phyloP scores from a whole-genome alignment of 2,113 vertebrate species.

The cattle (Bos taurus) region ARS-UCD2.0 NC_037330.1:76922001-76922500 shows the following conservation, averaged over 20 bases:
- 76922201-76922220: not conserved
- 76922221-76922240: not conserved
- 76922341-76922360: not conserved
- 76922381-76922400: not conserved
- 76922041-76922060: not conserved
- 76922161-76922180: not conserved
- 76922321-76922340: not conserved
- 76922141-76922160: not conserved
- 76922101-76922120: not conserved
- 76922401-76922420: not conserved
- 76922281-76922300: not conserved
- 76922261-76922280: not conserved
- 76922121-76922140: not conserved
- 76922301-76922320: not conserved
- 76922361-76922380: not conserved
- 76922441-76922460: not conserved
- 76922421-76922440: not conserved
- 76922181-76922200: not conserved
- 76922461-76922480: not conserved
- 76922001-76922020: not conserved
- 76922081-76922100: not conserved
- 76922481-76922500: not conserved
- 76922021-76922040: not conserved
- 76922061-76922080: not conserved
- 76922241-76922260: not conserved